Conservation (phyloP, 2,113 vertebrate genomes). For the Apodemus speciosus region DNA sequence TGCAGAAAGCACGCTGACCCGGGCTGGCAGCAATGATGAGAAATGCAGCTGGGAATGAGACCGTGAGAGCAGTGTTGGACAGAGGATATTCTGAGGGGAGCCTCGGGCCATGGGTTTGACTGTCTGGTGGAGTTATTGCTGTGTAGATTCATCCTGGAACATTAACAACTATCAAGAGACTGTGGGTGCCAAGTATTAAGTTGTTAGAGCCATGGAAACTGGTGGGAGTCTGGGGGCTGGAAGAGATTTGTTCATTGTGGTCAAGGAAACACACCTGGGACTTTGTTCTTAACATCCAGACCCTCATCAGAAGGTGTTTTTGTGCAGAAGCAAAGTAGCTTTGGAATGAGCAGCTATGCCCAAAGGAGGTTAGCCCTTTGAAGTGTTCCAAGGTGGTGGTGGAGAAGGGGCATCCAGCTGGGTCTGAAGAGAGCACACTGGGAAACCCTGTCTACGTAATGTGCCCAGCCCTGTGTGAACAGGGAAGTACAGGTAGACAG, state of each 20-base stretch:
- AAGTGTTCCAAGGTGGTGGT: not conserved
- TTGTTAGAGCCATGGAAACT: not conserved
- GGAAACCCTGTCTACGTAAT: not conserved
- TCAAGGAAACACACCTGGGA: not conserved
- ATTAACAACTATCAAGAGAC: not conserved
- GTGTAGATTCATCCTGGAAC: not conserved
- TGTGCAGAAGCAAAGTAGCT: not conserved
- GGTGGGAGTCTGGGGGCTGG: not conserved
- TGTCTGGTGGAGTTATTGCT: not conserved
- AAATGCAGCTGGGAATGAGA: not conserved
- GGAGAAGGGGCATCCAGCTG: not conserved
- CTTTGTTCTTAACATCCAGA: not conserved
- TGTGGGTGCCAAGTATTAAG: not conserved
- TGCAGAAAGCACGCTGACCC: not conserved
- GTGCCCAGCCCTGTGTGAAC: not conserved
- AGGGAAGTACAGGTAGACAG: not conserved
- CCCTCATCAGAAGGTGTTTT: not conserved
- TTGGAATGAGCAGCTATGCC: not conserved
- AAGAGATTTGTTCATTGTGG: conserved; percentile 24
- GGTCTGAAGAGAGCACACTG: not conserved
- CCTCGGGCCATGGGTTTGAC: not conserved
- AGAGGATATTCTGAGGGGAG: not conserved
- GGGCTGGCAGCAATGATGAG: not conserved
- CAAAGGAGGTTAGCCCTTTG: not conserved
- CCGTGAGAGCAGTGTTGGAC: not conserved